Evolutionary conservation across 2,888 invertebrate genomes (phyloP).

Genomic region (Eupithecia dodoneata): DNA sequence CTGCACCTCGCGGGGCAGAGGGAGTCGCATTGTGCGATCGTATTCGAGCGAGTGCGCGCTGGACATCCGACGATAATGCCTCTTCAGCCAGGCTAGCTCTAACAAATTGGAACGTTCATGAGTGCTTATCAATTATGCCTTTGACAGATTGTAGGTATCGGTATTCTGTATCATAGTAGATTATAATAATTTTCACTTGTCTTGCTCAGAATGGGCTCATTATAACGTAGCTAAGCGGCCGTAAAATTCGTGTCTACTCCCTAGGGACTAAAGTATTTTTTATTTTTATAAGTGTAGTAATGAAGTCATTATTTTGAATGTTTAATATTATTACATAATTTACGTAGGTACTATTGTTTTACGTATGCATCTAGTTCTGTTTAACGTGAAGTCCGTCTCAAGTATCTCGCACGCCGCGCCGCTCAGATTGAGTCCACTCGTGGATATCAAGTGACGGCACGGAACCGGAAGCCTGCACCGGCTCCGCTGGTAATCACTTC

Average conservation of each 20-base stretch:
- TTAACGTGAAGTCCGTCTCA: not conserved
- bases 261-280: no score
- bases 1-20: not conserved
- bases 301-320: not conserved
- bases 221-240: no score
- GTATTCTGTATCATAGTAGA: not conserved
- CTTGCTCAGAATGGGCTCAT: no score
- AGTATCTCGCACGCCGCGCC: not conserved
- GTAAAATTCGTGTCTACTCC: no score
- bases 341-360: not conserved
- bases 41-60: not conserved
- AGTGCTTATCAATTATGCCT: conserved; percentile 5
- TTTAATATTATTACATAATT: not conserved
- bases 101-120: conserved; percentile 5
- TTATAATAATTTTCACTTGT: no score
- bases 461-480: conserved; percentile 49
- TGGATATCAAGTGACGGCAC: not conserved
- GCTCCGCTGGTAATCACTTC: conserved; percentile 67
- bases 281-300: no score
- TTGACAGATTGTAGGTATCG: not conserved
- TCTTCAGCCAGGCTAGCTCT: not conserved
- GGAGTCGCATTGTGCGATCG: not conserved
- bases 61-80: not conserved
- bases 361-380: not conserved
- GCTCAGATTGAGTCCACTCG: not conserved